Evolutionary conservation across 2,888 invertebrate species (phyloP), one percentile per base, ranked within the genome.

Genomic region (Hymenopus coronatus): DNA sequence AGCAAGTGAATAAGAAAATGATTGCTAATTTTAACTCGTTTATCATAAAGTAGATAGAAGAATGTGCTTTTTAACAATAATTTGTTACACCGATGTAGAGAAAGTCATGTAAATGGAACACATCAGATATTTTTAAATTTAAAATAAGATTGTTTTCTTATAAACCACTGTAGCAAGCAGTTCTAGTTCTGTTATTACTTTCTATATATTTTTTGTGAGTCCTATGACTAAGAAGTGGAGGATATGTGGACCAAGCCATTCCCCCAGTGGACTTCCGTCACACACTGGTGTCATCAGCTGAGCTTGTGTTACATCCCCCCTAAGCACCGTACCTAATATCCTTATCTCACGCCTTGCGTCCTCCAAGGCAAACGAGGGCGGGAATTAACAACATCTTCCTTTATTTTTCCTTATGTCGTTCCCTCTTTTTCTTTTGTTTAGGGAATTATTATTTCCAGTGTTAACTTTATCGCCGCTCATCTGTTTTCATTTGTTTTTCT

Each of bases 361-460:
- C 40, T 87, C 9, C 87, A 88, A 87, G 87, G 90, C 89, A 90
- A 89, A 40, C 54, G 54, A 70, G 54, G 40, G 85, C 87, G 89
- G 83, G 89, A 88, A 89, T 90, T 90, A 90, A 90, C 82, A 90
- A 90, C 89, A 90, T 33, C 87, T 87, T 87, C 87, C 88, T 88
- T 85, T 88, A 84, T 89, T 90, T 85, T 83, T 88, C 40, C 40
- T 82, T 88, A 82, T 82, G 46, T 88, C 83, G 40, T 46, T 28
- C 46, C 83, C 88, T 83, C 85, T 87, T 83, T 84, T 89, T 88
- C 84, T 89, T 89, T 90, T 89, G 88, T 89, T 89, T 88, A 88
- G 89, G 89, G 87, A 90, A 90, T 90, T 90, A 90, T 90, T 90
- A 89, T 89, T 90, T 90, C 89, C 85, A 90, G 90, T 90, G 90